phyloP scores from a whole-genome alignment of 2,797 vertebrate genomes.

The Mus minutoides region DNA sequence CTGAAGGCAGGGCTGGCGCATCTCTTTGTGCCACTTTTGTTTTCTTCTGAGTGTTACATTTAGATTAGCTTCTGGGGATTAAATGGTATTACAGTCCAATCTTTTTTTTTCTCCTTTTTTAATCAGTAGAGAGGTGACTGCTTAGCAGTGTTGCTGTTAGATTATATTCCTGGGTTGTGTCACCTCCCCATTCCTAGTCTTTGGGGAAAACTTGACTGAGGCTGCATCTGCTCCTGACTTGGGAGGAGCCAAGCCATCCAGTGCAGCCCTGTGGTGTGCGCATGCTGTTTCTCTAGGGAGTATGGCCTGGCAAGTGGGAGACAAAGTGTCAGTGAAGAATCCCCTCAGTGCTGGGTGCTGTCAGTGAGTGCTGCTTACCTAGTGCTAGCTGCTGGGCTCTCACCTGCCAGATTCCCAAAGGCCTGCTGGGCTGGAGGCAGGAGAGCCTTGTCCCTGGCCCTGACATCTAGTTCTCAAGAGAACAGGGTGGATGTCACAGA shows the following conservation, averaged over 20 bases:
- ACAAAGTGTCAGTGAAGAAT: slow-evolving; percentile 83
- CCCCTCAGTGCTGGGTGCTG: slow-evolving; percentile 73
- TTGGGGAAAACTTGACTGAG: slow-evolving; percentile 8
- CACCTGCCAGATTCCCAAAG: slow-evolving; percentile 36
- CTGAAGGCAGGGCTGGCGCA: slow-evolving; percentile 85
- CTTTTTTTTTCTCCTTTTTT: slow-evolving; percentile 74
- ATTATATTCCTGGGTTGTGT: slow-evolving; percentile 74
- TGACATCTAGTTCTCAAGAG: slow-evolving; percentile 67
- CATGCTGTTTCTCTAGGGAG: slow-evolving; percentile 40
- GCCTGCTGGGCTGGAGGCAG: neutral
- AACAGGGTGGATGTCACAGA: slow-evolving; percentile 68
- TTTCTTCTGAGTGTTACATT: slow-evolving; percentile 89
- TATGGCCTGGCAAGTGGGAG: slow-evolving; percentile 73
- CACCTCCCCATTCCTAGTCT: neutral
- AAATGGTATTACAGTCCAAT: slow-evolving; percentile 87
- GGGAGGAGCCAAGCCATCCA: neutral
- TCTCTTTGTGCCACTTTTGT: slow-evolving; percentile 84
- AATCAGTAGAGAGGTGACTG: slow-evolving; percentile 82
- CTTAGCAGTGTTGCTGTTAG: slow-evolving; percentile 81
- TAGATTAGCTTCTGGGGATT: slow-evolving; percentile 90
- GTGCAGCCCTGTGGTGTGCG: neutral
- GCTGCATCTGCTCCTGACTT: neutral
- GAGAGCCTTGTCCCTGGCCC: neutral
- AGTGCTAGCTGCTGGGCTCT: slow-evolving; percentile 53
- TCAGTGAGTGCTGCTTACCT: slow-evolving; percentile 38